Evolutionary conservation across 2,113 vertebrate genomes (phyloP).

Genomic region (Nesogale talazaci): DNA sequence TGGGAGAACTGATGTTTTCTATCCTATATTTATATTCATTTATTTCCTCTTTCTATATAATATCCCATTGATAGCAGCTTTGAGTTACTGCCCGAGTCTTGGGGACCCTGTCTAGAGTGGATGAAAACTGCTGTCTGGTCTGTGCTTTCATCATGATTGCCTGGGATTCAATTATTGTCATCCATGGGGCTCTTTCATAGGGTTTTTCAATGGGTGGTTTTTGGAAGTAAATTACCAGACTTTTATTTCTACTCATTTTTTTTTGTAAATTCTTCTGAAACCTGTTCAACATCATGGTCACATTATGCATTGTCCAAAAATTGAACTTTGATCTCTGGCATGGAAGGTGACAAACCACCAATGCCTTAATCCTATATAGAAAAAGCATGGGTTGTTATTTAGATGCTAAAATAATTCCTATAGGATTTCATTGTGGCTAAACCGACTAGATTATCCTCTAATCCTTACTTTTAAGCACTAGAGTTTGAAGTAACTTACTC

Average conservation of each 20-base stretch:
- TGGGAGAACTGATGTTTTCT: not conserved
- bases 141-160: not conserved
- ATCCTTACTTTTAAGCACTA: slow-evolving; percentile 14
- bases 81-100: not conserved
- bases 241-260: not conserved
- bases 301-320: not conserved
- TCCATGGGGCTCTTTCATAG: not conserved
- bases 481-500: slow-evolving; percentile 17
- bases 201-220: not conserved
- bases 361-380: not conserved
- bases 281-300: not conserved
- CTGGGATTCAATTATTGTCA: not conserved
- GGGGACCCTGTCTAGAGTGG: not conserved
- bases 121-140: not conserved
- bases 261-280: not conserved
- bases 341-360: not conserved
- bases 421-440: slow-evolving; percentile 48
- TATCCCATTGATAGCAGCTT: not conserved
- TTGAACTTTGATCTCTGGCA: not conserved
- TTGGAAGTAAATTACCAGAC: not conserved
- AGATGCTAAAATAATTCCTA: not conserved
- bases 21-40: slow-evolving; percentile 49
- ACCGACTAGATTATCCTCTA: not conserved
- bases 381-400: slow-evolving; percentile 43
- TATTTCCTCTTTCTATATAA: slow-evolving; percentile 16